Evolutionary conservation across 2,797 vertebrate species (phyloP).

Genomic region (Hybognathus amarus): DNA sequence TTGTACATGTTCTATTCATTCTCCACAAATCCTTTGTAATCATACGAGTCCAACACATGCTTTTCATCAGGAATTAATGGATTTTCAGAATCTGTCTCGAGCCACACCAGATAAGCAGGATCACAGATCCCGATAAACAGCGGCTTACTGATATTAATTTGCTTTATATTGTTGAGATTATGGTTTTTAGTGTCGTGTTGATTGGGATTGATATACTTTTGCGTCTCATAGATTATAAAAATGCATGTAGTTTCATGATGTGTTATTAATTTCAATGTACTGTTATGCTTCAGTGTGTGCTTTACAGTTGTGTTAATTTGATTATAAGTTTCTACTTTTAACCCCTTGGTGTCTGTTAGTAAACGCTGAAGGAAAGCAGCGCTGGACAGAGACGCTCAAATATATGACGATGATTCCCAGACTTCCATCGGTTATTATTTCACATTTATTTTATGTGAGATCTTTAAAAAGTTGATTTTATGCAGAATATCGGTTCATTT

Average conservation of each 20-base stretch:
- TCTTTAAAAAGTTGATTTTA: neutral
- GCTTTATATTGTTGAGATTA: constrained; percentile 79
- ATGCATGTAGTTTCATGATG: constrained; percentile 50
- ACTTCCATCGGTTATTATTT: neutral
- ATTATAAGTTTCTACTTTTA: neutral
- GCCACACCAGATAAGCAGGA: constrained; percentile 85
- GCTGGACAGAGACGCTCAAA: neutral
- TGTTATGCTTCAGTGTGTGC: no score
- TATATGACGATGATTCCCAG: neutral
- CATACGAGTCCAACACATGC: constrained; percentile 86
- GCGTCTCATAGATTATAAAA: constrained; percentile 72
- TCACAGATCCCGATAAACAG: constrained; percentile 87
- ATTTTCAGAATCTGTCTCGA: constrained; percentile 92
- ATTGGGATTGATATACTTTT: constrained; percentile 79
- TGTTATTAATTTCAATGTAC: neutral
- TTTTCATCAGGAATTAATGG: constrained; percentile 96
- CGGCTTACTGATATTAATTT: constrained; percentile 78
- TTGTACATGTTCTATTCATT: constrained; percentile 87
- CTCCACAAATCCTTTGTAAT: constrained; percentile 84
- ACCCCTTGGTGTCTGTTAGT: no score
- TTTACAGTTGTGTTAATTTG: neutral
- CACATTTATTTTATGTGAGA: neutral
- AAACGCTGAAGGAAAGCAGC: neutral
- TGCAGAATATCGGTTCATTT: no score
- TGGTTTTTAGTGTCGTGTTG: constrained; percentile 76